Percentiles rank a stretch among this genome's conserved stretches.
Conservation (phyloP, 2,888 invertebrate species). For the Baccha elongata region DNA sequence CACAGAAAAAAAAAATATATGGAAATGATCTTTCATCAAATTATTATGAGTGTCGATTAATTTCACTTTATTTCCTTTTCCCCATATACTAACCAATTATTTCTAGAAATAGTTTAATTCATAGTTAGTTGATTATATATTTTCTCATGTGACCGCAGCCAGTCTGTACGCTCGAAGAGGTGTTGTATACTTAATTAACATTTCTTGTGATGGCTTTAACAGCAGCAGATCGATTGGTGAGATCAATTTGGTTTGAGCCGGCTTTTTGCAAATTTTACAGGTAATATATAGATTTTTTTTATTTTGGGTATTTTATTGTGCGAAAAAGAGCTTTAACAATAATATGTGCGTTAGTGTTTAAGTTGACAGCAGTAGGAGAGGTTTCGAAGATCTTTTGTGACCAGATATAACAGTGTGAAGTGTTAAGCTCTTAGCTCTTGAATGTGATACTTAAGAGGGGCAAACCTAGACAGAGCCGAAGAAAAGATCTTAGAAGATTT, state of each 20-base stretch:
- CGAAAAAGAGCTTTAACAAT: conserved; percentile 15
- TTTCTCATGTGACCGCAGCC: background rate
- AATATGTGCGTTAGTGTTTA: conserved; percentile 24
- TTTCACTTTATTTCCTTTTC: background rate
- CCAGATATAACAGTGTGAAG: conserved; percentile 4
- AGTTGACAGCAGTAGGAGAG: conserved; percentile 10
- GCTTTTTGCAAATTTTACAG: conserved; percentile 39
- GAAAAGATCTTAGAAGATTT: background rate
- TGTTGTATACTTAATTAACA: conserved; percentile 17
- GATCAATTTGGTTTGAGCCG: conserved; percentile 47
- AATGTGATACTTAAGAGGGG: background rate
- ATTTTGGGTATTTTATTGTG: conserved; percentile 9
- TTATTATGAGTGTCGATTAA: background rate
- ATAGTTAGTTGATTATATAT: background rate
- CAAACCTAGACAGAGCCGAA: too few species aligned
- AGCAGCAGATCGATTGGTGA: background rate
- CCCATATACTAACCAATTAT: conserved; percentile 34
- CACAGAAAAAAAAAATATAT: too few species aligned
- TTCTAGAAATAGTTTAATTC: conserved; percentile 30
- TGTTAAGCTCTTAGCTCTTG: background rate
- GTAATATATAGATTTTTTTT: conserved; percentile 11
- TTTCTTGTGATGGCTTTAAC: conserved; percentile 14
- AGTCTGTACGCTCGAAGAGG: background rate
- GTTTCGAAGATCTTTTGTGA: background rate
- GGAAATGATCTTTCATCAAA: too few species aligned